These are phyloP conservation scores for Druceiella hillmani DNA, from an alignment of 2,888 invertebrate genomes.

Conservation along the genomic window DNA sequence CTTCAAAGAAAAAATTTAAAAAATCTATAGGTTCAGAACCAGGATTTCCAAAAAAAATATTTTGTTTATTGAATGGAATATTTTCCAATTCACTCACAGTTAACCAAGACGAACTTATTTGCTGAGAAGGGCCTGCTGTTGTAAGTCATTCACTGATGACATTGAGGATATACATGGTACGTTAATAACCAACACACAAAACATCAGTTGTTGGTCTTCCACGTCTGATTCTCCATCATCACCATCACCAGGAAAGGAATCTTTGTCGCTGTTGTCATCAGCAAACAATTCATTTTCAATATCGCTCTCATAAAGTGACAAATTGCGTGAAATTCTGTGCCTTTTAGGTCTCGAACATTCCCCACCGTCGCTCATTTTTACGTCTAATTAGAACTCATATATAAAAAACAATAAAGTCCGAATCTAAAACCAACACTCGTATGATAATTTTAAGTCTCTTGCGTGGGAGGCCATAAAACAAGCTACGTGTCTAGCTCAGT, in stretches of 20 bases:
- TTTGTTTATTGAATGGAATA: constrained; percentile 2
- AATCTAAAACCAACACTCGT: too few species aligned
- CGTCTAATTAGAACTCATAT: too few species aligned
- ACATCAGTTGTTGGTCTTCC: constrained; percentile 4
- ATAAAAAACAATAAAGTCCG: too few species aligned
- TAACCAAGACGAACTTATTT: constrained; percentile 4
- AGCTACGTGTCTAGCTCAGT: too few species aligned
- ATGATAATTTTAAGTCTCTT: too few species aligned
- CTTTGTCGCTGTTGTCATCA: constrained; percentile 1
- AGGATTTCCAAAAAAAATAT: constrained; percentile 5
- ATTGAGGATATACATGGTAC: constrained; percentile 1
- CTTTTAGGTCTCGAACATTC: constrained; percentile 4
- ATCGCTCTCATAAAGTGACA: constrained; percentile 3
- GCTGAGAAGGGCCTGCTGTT: too few species aligned
- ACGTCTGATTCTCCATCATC: constrained; percentile 3
- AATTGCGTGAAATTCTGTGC: constrained; percentile 4
- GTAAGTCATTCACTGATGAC: constrained; percentile 3
- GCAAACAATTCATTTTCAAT: constrained; percentile 6
- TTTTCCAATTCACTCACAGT: constrained; percentile 1
- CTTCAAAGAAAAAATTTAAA: background rate
- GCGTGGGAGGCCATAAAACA: too few species aligned
- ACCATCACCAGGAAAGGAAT: background rate
- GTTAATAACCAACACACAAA: constrained; percentile 5
- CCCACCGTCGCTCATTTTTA: too few species aligned
- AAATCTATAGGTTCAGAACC: constrained; percentile 2